A percentile compares a stretch with the other conserved stretches of the same genome.
phyloP scores from a whole-genome alignment of 2,113 vertebrate species.

The Balaeniceps rex region DNA sequence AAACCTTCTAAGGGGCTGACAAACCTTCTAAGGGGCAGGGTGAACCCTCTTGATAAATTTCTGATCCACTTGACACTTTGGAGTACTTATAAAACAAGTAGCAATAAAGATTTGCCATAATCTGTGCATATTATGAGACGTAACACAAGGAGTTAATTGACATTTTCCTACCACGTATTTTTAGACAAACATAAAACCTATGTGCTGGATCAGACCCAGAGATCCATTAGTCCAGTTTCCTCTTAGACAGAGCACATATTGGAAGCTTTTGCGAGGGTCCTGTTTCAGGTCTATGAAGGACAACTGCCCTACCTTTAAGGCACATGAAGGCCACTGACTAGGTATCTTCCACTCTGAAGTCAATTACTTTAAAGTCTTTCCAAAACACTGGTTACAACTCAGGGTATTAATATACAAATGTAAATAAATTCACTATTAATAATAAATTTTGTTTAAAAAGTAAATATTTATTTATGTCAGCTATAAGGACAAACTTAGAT shows the following conservation, averaged over 20 bases:
- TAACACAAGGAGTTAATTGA: constrained; percentile 26
- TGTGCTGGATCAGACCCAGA: constrained; percentile 25
- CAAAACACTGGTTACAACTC: neutral
- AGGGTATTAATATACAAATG: neutral
- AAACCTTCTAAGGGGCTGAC: neutral
- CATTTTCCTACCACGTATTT: constrained; percentile 13
- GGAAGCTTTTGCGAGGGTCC: neutral
- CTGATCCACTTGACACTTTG: neutral
- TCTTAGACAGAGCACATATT: neutral
- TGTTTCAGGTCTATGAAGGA: neutral
- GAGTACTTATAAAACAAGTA: neutral
- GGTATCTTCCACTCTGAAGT: neutral
- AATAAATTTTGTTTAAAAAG: neutral
- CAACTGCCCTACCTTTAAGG: neutral
- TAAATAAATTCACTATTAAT: constrained; percentile 28
- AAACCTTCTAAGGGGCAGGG: neutral
- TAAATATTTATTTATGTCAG: constrained; percentile 1
- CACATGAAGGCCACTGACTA: neutral
- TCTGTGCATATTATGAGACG: neutral
- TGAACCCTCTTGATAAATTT: neutral
- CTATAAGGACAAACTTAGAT: neutral
- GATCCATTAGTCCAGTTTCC: constrained; percentile 29
- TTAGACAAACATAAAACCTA: neutral
- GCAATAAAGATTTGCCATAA: neutral
- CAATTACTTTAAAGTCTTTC: neutral